phyloP scores from a whole-genome alignment of 2,888 invertebrate species.

The Nymphalis polychloros region DNA sequence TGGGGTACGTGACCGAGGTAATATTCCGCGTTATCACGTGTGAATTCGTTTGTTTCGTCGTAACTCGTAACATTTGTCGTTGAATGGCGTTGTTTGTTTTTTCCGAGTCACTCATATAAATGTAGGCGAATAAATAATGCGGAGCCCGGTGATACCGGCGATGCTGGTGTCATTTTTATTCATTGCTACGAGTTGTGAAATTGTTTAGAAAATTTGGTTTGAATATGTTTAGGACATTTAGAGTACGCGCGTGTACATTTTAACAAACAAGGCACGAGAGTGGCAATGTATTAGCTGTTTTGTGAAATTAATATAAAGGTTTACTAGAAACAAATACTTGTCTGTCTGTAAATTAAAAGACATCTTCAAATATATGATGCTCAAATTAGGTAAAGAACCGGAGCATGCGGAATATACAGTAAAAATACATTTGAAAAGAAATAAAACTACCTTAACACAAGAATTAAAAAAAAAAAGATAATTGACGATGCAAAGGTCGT shows the following conservation, averaged over 20 bases:
- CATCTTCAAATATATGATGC: too few species aligned
- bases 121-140: slow-evolving; percentile 9
- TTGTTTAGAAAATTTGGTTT: slow-evolving; percentile 4
- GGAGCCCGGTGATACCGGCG: slow-evolving; percentile 7
- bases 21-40: slow-evolving; percentile 1
- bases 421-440: too few species aligned
- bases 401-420: too few species aligned
- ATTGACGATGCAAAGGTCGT: too few species aligned
- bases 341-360: too few species aligned
- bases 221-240: neutral
- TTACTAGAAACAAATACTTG: too few species aligned
- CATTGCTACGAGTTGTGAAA: slow-evolving; percentile 4
- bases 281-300: neutral
- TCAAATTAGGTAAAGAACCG: too few species aligned
- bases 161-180: slow-evolving; percentile 10
- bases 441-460: too few species aligned
- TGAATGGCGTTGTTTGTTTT: slow-evolving; percentile 2
- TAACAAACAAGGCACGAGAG: neutral
- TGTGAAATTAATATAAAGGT: neutral
- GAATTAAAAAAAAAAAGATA: too few species aligned
- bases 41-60: slow-evolving; percentile 10
- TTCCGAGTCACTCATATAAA: slow-evolving; percentile 6
- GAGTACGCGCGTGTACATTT: neutral
- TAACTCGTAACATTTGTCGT: slow-evolving; percentile 3
- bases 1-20: neutral